A percentile compares a stretch with the other conserved stretches of the same genome.
Evolutionary conservation across 2,113 vertebrate genomes (phyloP).

Genomic region (Barbus barbus): DNA sequence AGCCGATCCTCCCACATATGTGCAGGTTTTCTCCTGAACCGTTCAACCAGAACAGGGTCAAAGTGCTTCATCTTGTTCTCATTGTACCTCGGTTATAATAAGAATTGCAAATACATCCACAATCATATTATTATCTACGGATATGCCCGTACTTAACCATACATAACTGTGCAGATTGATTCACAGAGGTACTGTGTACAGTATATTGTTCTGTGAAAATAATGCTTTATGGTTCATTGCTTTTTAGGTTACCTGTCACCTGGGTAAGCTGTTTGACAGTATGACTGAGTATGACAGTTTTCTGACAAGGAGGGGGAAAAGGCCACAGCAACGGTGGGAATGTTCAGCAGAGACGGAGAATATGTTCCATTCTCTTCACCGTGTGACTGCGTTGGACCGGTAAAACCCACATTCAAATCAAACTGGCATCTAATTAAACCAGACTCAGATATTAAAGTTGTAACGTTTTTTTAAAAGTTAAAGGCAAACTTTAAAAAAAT

Average conservation of each 20-base stretch:
- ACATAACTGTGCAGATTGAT: neutral
- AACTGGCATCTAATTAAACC: neutral
- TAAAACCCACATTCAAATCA: constrained; percentile 57
- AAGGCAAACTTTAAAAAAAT: neutral
- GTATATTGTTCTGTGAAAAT: constrained; percentile 33
- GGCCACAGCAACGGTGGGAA: constrained; percentile 70
- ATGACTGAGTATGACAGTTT: constrained; percentile 77
- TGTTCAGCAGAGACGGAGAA: constrained; percentile 82
- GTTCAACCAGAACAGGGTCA: constrained; percentile 45
- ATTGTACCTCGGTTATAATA: constrained; percentile 48
- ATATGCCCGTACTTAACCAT: constrained; percentile 27
- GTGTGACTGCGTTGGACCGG: constrained; percentile 74
- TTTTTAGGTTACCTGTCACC: constrained; percentile 75
- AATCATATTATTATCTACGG: constrained; percentile 46
- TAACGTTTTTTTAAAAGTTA: neutral
- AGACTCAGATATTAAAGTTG: neutral
- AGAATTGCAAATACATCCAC: constrained; percentile 42
- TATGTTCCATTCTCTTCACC: constrained; percentile 70
- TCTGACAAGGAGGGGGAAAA: constrained; percentile 54
- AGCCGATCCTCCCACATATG: constrained; percentile 47
- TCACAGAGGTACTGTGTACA: neutral
- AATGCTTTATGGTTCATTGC: constrained; percentile 23
- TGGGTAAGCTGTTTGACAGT: constrained; percentile 81
- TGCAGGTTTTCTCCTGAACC: constrained; percentile 24
- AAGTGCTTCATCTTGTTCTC: constrained; percentile 34